phyloP scores from a whole-genome alignment of 2,888 invertebrate species.

The Eumacrocentrus americanus region DNA sequence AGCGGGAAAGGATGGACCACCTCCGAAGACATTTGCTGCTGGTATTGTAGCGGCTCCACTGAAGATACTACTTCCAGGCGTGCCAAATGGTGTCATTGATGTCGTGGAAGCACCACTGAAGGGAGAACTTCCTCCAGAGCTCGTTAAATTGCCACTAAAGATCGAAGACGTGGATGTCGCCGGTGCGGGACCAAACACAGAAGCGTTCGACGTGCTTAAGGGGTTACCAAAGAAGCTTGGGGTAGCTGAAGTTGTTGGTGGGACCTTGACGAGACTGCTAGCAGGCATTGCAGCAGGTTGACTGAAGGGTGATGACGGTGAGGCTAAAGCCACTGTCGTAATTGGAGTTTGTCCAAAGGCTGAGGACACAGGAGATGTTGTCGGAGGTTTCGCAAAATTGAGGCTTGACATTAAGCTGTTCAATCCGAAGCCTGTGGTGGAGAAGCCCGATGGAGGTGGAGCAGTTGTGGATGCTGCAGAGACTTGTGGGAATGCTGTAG shows the following conservation, averaged over 20 bases:
- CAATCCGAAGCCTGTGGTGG: conserved; percentile 5
- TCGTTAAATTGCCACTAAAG: conserved; percentile 37
- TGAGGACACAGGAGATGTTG: conserved; percentile 21
- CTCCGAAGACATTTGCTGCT: conserved; percentile 25
- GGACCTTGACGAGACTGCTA: conserved; percentile 20
- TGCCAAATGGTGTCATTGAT: conserved; percentile 8
- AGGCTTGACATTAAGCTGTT: conserved; percentile 19
- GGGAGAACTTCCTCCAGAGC: conserved; percentile 15
- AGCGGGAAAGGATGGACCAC: conserved; percentile 36
- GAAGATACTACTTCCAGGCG: no score
- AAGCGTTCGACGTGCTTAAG: conserved; percentile 24
- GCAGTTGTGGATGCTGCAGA: conserved; percentile 3
- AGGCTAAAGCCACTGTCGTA: conserved; percentile 22
- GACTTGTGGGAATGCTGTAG: background rate
- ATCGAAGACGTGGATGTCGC: conserved; percentile 32
- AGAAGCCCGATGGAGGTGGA: conserved; percentile 8
- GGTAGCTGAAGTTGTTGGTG: conserved; percentile 22
- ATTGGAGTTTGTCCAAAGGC: conserved; percentile 33
- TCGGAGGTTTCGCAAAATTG: conserved; percentile 29
- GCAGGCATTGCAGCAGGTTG: conserved; percentile 26
- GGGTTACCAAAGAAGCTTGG: conserved; percentile 28
- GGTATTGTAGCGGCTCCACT: conserved; percentile 21
- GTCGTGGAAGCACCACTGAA: conserved; percentile 19
- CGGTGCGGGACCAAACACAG: conserved; percentile 34
- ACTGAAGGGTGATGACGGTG: conserved; percentile 32